These are phyloP conservation scores for Megaceryle torquata DNA, from an alignment of 2,113 vertebrate genomes.

Conservation along the genomic window DNA sequence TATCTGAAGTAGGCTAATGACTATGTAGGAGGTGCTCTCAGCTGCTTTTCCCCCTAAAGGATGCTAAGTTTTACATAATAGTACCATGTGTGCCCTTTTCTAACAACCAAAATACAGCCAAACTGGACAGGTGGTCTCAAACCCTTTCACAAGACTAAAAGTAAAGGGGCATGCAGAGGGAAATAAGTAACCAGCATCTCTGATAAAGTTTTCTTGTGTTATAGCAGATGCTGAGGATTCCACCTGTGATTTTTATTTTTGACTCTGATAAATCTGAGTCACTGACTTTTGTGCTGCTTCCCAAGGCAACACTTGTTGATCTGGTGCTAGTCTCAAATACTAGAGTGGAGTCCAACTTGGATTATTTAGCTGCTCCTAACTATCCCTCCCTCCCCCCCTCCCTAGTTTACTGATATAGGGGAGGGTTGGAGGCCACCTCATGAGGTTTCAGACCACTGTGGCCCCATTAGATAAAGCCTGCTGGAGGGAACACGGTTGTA, in stretches of 20 bases:
- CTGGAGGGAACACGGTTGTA: not conserved
- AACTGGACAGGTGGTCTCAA: not conserved
- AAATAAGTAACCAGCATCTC: not conserved
- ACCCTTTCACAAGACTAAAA: not conserved
- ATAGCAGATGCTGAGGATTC: not conserved
- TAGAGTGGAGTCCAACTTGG: not conserved
- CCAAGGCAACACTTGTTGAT: not conserved
- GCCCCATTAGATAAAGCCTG: not conserved
- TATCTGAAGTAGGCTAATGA: not conserved
- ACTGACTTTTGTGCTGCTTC: not conserved
- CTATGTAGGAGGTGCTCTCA: not conserved
- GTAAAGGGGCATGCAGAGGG: not conserved
- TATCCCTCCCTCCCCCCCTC: too few relatives aligned
- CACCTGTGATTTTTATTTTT: not conserved
- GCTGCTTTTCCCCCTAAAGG: not conserved
- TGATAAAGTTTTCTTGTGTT: not conserved
- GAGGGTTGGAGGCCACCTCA: not conserved
- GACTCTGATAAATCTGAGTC: not conserved
- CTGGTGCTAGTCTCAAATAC: too few relatives aligned
- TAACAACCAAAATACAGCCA: not conserved
- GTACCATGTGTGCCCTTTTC: not conserved
- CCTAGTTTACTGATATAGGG: fast-evolving
- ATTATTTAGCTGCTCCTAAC: not conserved
- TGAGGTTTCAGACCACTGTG: not conserved
- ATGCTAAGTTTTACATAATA: not conserved